Evolutionary conservation across 2,113 vertebrate species (phyloP), one percentile per base, ranked within the genome.

Genomic region (Clinocottus analis): DNA sequence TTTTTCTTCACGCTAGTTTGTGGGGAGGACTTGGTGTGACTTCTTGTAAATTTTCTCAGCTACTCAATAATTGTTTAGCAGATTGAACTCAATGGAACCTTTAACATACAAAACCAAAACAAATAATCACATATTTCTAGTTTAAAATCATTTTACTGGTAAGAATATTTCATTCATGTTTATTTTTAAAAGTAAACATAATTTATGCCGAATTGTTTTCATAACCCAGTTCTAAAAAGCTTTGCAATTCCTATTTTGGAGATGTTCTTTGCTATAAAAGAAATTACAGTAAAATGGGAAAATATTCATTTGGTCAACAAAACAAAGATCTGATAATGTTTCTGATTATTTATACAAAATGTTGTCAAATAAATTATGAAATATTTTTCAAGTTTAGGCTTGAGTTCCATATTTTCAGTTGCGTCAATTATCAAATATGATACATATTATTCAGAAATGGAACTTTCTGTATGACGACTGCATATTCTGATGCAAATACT

Each of bases 1-100:
- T n/a, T n/a, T n/a, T n/a, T n/a, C n/a, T n/a, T n/a, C n/a, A n/a
- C n/a, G n/a, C n/a, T n/a, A n/a, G n/a, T n/a, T n/a, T n/a, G n/a
- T n/a, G n/a, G n/a, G n/a, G n/a, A n/a, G n/a, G n/a, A n/a, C n/a
- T n/a, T n/a, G n/a, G n/a, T n/a, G n/a, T n/a, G n/a, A n/a, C n/a
- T n/a, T n/a, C n/a, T n/a, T n/a, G n/a, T n/a, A n/a, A n/a, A n/a
- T n/a, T n/a, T n/a, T n/a, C n/a, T n/a, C n/a, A n/a, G n/a, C n/a
- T n/a, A n/a, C 29, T 31, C 29, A 62, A 77, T 27, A 12, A 77
- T 56, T 56, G 63, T 73, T 78, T 7, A 83, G 8, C 29, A 56
- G 45, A 27, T 13, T 55, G 37, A 56, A 56, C 23, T 56, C 12
- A 23, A 27, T 25, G 53, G 13, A 12, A 56, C 53, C 23, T 7